phyloP scores from a whole-genome alignment of 2,113 vertebrate genomes.

The Rhegmatorhina hoffmannsi region DNA sequence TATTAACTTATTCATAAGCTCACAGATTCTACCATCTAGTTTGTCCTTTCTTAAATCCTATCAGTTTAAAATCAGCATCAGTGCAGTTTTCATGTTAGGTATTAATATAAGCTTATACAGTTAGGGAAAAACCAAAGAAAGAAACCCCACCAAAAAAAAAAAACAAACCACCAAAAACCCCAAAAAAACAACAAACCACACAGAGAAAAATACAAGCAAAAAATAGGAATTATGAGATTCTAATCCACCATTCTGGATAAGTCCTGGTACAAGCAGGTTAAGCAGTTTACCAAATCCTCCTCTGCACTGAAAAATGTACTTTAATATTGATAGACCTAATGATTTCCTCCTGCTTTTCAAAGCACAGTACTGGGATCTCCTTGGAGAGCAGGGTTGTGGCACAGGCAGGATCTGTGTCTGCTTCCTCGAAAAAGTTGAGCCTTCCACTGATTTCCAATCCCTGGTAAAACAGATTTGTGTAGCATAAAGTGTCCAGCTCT shows the following conservation, averaged over 20 bases:
- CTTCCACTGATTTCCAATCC: not conserved
- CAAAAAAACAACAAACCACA: not conserved
- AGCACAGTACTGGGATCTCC: not conserved
- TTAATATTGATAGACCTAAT: not conserved
- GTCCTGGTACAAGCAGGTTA: not conserved
- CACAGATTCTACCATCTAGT: not conserved
- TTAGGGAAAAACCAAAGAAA: not conserved
- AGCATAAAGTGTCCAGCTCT: not conserved
- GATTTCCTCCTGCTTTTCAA: not conserved
- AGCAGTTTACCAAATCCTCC: not conserved
- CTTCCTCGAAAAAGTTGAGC: not conserved
- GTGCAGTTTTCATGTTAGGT: not conserved
- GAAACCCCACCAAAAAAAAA: rapidly evolving
- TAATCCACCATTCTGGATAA: not conserved
- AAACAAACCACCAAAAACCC: not conserved
- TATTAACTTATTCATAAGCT: not conserved
- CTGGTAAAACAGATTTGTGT: not conserved
- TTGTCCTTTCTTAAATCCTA: not conserved
- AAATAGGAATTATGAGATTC: not conserved
- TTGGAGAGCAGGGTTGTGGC: not conserved
- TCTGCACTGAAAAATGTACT: not conserved
- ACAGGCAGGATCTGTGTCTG: not conserved
- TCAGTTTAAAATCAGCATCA: not conserved
- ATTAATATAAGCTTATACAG: not conserved
- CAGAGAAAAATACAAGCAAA: not conserved